phyloP scores from a whole-genome alignment of 2,797 vertebrate genomes.

The Catamblyrhynchus diadema region DNA sequence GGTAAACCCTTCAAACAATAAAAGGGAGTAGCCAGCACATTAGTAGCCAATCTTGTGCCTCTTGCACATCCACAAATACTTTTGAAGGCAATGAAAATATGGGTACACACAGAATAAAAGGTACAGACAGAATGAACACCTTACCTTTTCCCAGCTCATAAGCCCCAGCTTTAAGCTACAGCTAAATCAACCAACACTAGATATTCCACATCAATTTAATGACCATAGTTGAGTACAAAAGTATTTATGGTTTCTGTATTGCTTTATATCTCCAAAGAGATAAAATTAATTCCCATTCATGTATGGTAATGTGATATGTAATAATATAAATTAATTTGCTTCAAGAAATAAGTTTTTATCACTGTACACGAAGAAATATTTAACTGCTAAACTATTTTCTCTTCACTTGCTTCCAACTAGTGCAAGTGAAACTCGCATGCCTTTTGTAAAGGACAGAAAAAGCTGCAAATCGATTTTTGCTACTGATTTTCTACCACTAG shows the following conservation, averaged over 20 bases:
- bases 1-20: background rate
- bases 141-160: background rate
- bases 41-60: background rate
- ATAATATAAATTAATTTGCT: background rate
- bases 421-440: background rate
- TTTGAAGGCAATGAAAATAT: background rate
- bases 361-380: background rate
- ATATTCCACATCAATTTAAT: background rate
- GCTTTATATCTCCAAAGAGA: background rate
- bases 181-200: background rate
- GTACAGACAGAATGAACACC: background rate
- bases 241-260: background rate
- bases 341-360: background rate
- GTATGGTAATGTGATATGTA: background rate
- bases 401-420: background rate
- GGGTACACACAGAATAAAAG: background rate
- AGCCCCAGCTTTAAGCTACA: background rate
- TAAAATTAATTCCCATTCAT: background rate
- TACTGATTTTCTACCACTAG: background rate
- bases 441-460: background rate
- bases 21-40: background rate
- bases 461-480: background rate
- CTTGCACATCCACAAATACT: background rate
- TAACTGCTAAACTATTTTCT: background rate
- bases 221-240: background rate